Base-by-base conservation (phyloP, 64 coral and sea anemone genomes). In the Actinia tenebrosa region DNA sequence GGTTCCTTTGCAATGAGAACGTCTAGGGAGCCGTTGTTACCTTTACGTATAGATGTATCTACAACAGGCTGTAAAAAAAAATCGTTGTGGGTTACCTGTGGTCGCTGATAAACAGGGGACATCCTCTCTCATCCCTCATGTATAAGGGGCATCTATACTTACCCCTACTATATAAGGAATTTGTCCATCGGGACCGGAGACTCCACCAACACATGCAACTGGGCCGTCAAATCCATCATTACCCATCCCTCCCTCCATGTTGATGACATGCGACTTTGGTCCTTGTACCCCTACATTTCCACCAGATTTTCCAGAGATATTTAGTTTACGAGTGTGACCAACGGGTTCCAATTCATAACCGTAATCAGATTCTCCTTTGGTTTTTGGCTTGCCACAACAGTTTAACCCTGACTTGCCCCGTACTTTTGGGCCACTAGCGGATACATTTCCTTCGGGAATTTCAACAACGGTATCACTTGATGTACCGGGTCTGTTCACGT, bases 1-100 rank as follows among this genome's bases (percentile, higher is more conserved):
- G 83, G 83, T 26, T 85, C 83, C 25, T 85, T 85, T 18, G 83
- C 83, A 45, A 85, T 85, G 42, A 59, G 83, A 43, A 85, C 53
- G 23, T 85, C 42, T 37, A 85, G 17, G 15, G 83, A 45, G 16
- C 53, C 83, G 25, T 85, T 85, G 4, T 26, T 56, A 14, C 60
- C 83, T 64, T 85, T 85, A 22, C 30, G 30, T 43, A 85, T 64
- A 5, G 60, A 53, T 7, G 83, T 85, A 43, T 85, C 83, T 59
- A 61, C 60, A 43, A 61, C 60, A 44, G 83, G 56, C 79, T 81
- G 44, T 37, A 81, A 10, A 81, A 53, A 45, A 42, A 75, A 66
- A 23, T 58, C 2, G 15, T 16, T 11, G 15, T 58, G 56, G 56
- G 56, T 58, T 58, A 58, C 56, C 56, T 58, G 56, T 58, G 56